Evolutionary conservation across 2,888 invertebrate genomes (phyloP).

Genomic region (Hermaeophaga mercurialis): DNA sequence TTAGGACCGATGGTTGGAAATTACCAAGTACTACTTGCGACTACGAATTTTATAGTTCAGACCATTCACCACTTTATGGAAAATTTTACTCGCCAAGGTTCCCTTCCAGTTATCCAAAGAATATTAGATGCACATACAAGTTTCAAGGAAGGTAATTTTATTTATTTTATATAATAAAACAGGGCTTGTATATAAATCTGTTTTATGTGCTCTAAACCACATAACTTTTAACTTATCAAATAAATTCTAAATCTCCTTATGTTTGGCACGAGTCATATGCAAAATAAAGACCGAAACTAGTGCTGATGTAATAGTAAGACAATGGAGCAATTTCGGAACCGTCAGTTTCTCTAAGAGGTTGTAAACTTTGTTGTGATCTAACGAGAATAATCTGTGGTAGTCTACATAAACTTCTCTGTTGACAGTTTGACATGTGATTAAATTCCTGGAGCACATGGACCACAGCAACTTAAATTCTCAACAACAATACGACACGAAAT

Average conservation of each 20-base stretch:
- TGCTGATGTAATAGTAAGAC: background rate
- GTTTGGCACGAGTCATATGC: too few species aligned
- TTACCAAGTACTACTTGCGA: slow-evolving; percentile 82
- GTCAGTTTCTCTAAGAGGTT: slow-evolving; percentile 1
- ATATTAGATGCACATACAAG: slow-evolving; percentile 86
- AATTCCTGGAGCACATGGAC: background rate
- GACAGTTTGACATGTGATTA: slow-evolving; percentile 4
- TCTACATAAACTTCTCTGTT: background rate
- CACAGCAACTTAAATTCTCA: background rate
- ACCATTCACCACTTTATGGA: slow-evolving; percentile 72
- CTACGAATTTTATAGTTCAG: slow-evolving; percentile 80
- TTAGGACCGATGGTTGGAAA: slow-evolving; percentile 79
- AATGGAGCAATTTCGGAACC: background rate
- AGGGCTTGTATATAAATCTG: too few species aligned
- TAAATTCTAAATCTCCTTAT: too few species aligned
- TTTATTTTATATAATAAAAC: too few species aligned
- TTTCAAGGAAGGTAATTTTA: slow-evolving; percentile 78
- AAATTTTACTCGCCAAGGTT: slow-evolving; percentile 91
- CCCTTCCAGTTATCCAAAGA: slow-evolving; percentile 93
- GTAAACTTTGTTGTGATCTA: background rate
- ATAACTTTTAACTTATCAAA: too few species aligned
- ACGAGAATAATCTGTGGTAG: background rate
- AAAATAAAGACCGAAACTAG: too few species aligned
- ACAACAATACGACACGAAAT: too few species aligned
- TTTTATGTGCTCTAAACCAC: too few species aligned